Base-by-base conservation (phyloP, 2,113 vertebrate genomes). In the Romanogobio albipinnatus region DNA sequence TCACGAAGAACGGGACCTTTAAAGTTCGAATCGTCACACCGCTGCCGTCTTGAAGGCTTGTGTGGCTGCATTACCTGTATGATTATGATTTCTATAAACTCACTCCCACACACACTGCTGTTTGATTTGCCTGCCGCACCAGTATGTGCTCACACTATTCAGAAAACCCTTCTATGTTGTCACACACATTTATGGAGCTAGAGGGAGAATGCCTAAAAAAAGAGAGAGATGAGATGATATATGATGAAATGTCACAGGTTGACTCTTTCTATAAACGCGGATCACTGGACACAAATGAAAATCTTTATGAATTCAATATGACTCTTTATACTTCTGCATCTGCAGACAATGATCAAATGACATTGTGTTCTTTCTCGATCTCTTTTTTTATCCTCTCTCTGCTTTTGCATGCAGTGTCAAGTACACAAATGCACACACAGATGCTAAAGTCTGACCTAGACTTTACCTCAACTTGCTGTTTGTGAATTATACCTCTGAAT, bases 51-150 rank as follows among this genome's bases (percentile, higher is more conserved):
- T 29, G 33, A 86, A 77, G 29, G 43, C 51, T 47, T 43, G 15
- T 43, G 66, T 33, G 56, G 66, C 29, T 66, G 26, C 86, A 66
- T 82, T 62, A 86, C 86, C 78, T 86, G 70, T 77, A 75, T 47
- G 76, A 79, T 75, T 76, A 73, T 76, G 43, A 80, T 87, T 81
- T 81, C 9, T 29, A 68, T 51, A 68, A 49, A 47, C 78, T 33
- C 45, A 43, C 22, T 43, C 76, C 56, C 56, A 79, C 53, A 79
- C 76, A 51, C 43, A 49, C n/a, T 15, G 9, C 49, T 17, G 47
- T 15, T 29, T 3, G 24, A 76, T 7, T 24, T 1, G 14, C n/a
- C 45, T 29, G 47, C 15, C 5, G 3, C 11, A 76, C 73, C 73
- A 75, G 45, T 75, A 26, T 49, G 71, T 39, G 58, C 36, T 24